These are phyloP conservation scores for Fulica atra DNA, from an alignment of 2,113 vertebrate genomes.

Conservation along the genomic window DNA sequence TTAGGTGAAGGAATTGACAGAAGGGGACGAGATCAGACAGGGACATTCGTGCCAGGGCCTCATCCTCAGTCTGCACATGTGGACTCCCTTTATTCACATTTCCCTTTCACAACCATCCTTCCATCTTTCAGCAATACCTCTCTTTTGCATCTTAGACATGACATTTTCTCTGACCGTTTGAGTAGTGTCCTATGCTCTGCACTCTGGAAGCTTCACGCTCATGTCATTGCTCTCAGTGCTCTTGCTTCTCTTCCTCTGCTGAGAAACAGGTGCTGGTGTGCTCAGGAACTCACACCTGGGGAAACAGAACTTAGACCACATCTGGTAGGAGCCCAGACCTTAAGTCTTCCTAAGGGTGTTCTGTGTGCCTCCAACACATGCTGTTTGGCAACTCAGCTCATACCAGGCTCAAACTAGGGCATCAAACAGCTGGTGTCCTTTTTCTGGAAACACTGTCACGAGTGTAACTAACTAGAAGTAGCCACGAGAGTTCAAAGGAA, in stretches of 20 bases:
- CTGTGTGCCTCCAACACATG: no score
- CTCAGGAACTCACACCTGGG: not conserved
- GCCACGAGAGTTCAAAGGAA: not conserved
- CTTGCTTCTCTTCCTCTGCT: not conserved
- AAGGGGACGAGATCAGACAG: no score
- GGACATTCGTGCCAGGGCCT: not conserved
- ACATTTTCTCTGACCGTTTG: not conserved
- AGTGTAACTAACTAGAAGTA: not conserved
- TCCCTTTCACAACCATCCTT: not conserved
- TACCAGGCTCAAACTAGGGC: not conserved
- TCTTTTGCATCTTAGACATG: not conserved
- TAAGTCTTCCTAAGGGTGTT: not conserved
- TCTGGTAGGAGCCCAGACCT: not conserved
- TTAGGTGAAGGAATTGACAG: not conserved
- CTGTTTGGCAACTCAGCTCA: not conserved
- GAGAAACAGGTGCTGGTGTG: not conserved
- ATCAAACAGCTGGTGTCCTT: not conserved
- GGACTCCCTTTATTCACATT: no score
- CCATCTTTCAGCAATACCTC: not conserved
- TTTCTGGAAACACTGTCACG: not conserved
- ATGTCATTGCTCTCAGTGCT: not conserved
- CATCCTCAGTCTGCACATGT: rapidly evolving
- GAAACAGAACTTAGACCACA: not conserved
- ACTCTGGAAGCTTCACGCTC: not conserved
- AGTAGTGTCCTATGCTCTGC: not conserved